Conservation (phyloP, 1,140 invertebrate species). For the Melanaphis sacchari region DNA sequence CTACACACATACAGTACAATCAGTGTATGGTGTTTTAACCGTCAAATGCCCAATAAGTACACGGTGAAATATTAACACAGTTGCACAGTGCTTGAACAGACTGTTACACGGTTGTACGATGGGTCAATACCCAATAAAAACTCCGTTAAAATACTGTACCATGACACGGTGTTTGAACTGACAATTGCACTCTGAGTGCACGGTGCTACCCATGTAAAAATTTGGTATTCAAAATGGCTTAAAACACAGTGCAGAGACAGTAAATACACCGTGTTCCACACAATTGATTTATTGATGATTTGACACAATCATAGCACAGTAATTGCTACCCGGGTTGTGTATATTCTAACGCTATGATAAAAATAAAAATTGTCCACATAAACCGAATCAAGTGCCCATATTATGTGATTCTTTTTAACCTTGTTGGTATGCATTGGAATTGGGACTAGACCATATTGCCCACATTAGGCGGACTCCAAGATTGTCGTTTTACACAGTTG, state of each 20-base stretch:
- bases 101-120: not conserved
- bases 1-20: not conserved
- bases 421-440: too few relatives aligned
- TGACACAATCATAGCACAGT: not conserved
- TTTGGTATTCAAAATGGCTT: not conserved
- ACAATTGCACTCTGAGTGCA: not conserved
- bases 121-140: not conserved
- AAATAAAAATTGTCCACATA: too few relatives aligned
- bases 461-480: too few relatives aligned
- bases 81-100: not conserved
- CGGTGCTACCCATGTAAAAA: not conserved
- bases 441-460: too few relatives aligned
- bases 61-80: not conserved
- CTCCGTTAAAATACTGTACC: not conserved
- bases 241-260: not conserved
- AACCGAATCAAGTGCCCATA: too few relatives aligned
- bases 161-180: not conserved
- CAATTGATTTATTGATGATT: not conserved
- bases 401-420: too few relatives aligned
- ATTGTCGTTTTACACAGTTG: too few relatives aligned
- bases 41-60: not conserved
- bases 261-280: not conserved
- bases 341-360: too few relatives aligned
- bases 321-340: too few relatives aligned
- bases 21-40: not conserved